Conservation (phyloP, 2,797 vertebrate species). For the Sebastes baramenuke region DNA sequence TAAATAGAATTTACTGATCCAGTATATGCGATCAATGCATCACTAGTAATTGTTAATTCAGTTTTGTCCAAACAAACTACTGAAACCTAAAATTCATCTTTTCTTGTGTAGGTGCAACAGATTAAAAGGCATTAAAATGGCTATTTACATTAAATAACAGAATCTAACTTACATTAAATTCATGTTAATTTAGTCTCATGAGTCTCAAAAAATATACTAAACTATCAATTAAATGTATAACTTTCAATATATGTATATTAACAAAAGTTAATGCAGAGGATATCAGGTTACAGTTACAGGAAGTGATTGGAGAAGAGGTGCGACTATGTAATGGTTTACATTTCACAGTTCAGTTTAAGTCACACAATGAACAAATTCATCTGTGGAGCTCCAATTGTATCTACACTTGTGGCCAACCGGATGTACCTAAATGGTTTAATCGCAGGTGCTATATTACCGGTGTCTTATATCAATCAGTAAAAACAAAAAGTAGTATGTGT, state of each 20-base stretch:
- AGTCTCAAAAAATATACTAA: no score
- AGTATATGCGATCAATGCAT: no score
- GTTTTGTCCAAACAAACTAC: no score
- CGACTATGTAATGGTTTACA: not conserved
- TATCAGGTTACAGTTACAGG: no score
- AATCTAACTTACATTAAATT: no score
- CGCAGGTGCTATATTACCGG: not conserved
- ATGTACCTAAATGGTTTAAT: constrained; percentile 5
- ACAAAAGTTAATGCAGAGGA: not conserved
- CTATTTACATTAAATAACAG: not conserved
- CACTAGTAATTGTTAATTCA: no score
- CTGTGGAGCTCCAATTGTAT: not conserved
- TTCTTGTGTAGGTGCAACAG: no score
- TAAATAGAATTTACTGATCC: no score
- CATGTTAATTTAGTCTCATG: no score
- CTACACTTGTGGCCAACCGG: not conserved
- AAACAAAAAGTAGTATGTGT: not conserved
- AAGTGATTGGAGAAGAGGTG: not conserved
- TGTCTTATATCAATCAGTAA: constrained; percentile 17
- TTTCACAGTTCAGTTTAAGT: not conserved
- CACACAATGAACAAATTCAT: not conserved
- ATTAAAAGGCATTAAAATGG: no score
- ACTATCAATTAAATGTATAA: no score
- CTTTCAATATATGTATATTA: not conserved
- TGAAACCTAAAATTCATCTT: no score